Evolutionary conservation across 1,140 invertebrate genomes (phyloP), one percentile per base, ranked within the genome.

Genomic region (Spodoptera frugiperda): DNA sequence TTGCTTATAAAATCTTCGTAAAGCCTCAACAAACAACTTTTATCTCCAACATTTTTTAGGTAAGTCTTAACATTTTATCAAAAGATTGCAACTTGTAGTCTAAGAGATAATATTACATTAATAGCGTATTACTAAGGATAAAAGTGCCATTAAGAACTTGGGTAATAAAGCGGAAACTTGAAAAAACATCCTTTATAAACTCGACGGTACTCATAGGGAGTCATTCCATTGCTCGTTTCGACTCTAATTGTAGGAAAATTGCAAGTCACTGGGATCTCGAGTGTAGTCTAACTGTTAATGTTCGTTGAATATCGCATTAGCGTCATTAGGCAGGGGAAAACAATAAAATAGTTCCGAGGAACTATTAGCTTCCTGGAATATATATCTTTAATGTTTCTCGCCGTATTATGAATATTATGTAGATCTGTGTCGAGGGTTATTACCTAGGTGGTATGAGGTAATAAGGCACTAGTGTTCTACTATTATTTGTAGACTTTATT

Each of bases 161-260:
- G 59, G 59, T 46, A 63, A 63, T 63, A 63, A 63, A 63, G 59
- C 59, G 59, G 15, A 46, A 46, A 63, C 59, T 63, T 63, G 59
- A 63, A 63, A 63, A 63, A 63, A 21, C 12, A 63, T 46, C n/a
- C 11, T 14, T 21, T n/a, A 46, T 19, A 63, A 63, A 63, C 59
- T 63, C 59, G 59, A 63, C 59, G 33, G 33, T 46, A 21, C 8
- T 46, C 39, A 19, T 19, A 46, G 19, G 39, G 17, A 63, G 59
- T 63, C 59, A 19, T 63, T 46, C 17, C 59, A 63, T 63, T 63
- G 59, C 59, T 46, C 59, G 59, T 63, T 63, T 46, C 15, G 33
- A 51, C 12, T n/a, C 63, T 67, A 67, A 67, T 63, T 49, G 63
- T 67, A 51, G 63, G 63, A 21, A 51, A 51, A 67, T 48, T 67